Percentiles rank a stretch among this genome's conserved stretches.
Evolutionary conservation across 2,888 invertebrate genomes (phyloP).

Genomic region (Bedellia somnulentella): DNA sequence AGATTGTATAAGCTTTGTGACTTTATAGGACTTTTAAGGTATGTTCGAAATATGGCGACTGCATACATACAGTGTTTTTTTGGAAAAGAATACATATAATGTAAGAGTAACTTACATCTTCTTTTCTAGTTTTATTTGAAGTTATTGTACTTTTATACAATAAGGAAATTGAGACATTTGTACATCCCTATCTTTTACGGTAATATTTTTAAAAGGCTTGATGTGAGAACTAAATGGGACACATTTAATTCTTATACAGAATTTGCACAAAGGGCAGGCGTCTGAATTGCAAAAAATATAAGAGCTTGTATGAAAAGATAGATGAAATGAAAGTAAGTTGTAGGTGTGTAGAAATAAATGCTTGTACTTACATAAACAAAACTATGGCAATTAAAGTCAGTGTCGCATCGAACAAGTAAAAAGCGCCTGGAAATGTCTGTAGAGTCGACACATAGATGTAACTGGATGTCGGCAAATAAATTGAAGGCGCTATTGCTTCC

Average conservation of each 20-base stretch:
- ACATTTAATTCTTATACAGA: too few species aligned
- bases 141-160: too few species aligned
- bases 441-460: slow-evolving; percentile 54
- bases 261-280: not conserved
- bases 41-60: too few species aligned
- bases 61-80: too few species aligned
- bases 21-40: too few species aligned
- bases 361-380: slow-evolving; percentile 38
- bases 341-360: not conserved
- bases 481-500: slow-evolving; percentile 57
- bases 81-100: too few species aligned
- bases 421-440: slow-evolving; percentile 53
- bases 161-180: not conserved
- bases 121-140: too few species aligned
- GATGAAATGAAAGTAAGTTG: not conserved
- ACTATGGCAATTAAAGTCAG: slow-evolving; percentile 41
- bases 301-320: too few species aligned
- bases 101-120: too few species aligned
- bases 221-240: not conserved
- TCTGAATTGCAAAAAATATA: too few species aligned
- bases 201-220: not conserved
- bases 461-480: slow-evolving; percentile 59
- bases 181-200: not conserved
- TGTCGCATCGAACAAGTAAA: slow-evolving; percentile 54
- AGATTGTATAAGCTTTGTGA: too few species aligned